phyloP scores from a whole-genome alignment of 2,888 invertebrate genomes.

The Zelleria hepariella region DNA sequence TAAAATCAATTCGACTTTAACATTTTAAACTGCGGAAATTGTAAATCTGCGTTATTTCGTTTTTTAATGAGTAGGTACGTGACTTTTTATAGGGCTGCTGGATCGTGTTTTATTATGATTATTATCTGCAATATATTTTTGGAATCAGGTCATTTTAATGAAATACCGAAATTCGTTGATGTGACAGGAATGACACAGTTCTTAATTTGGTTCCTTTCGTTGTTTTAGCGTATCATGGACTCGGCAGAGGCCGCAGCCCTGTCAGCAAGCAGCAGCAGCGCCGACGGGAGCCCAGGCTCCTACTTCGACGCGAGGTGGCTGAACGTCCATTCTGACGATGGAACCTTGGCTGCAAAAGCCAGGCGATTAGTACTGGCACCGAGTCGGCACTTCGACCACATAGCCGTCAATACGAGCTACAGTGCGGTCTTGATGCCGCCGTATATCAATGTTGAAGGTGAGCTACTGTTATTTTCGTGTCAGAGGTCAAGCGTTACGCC shows the following conservation, averaged over 20 bases:
- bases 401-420: slow-evolving; percentile 85
- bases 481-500: not conserved
- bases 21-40: no score
- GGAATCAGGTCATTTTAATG: no score
- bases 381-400: slow-evolving; percentile 88
- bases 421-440: slow-evolving; percentile 93
- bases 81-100: no score
- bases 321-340: slow-evolving; percentile 83
- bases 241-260: slow-evolving; percentile 91
- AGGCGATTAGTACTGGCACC: slow-evolving; percentile 80
- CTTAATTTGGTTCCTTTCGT: not conserved
- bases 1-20: no score
- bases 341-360: slow-evolving; percentile 78
- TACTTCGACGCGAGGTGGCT: slow-evolving; percentile 88
- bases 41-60: no score
- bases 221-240: slow-evolving; percentile 87
- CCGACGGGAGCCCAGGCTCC: slow-evolving; percentile 71
- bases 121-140: no score
- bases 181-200: no score
- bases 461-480: slow-evolving; percentile 12
- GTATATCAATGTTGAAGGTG: slow-evolving; percentile 80
- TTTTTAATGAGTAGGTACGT: no score
- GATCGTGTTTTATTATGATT: no score
- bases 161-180: no score
- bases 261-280: slow-evolving; percentile 75